phyloP scores from a whole-genome alignment of 2,113 vertebrate genomes.

The Cinclus cinclus region DNA sequence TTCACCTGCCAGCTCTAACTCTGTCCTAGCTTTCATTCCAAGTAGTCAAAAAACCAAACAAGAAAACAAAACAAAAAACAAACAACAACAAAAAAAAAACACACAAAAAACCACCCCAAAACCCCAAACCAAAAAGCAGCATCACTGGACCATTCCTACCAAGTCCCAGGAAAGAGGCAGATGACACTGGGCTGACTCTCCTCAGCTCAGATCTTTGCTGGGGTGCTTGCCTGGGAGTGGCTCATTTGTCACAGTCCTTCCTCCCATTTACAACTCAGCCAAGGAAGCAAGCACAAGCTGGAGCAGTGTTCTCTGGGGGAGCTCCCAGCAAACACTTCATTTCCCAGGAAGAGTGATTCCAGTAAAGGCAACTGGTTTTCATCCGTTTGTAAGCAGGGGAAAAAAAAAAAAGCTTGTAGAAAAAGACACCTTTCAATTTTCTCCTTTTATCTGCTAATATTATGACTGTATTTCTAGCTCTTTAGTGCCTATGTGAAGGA shows the following conservation, averaged over 20 bases:
- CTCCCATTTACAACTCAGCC: neutral
- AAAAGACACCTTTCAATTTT: neutral
- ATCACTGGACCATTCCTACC: neutral
- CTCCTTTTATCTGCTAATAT: neutral
- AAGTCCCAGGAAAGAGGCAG: neutral
- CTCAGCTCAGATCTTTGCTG: neutral
- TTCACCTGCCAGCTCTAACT: neutral
- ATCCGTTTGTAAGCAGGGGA: neutral
- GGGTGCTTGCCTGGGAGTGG: accelerated
- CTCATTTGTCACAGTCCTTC: neutral
- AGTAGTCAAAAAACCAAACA: neutral
- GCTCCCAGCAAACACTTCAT: neutral
- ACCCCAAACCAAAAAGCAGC: no score
- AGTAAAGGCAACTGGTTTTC: neutral
- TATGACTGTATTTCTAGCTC: neutral
- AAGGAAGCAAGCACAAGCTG: neutral
- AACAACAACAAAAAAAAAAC: no score
- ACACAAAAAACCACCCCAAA: no score
- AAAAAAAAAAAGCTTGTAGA: neutral
- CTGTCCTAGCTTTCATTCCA: neutral
- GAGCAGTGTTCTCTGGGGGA: neutral
- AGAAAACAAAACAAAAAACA: neutral
- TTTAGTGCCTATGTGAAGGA: neutral
- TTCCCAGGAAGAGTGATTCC: neutral
- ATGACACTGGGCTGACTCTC: neutral